A percentile compares a stretch with the other conserved stretches of the same genome.
Evolutionary conservation across 2,888 invertebrate genomes (phyloP).

Genomic region (Cryptophagus acutangulus): DNA sequence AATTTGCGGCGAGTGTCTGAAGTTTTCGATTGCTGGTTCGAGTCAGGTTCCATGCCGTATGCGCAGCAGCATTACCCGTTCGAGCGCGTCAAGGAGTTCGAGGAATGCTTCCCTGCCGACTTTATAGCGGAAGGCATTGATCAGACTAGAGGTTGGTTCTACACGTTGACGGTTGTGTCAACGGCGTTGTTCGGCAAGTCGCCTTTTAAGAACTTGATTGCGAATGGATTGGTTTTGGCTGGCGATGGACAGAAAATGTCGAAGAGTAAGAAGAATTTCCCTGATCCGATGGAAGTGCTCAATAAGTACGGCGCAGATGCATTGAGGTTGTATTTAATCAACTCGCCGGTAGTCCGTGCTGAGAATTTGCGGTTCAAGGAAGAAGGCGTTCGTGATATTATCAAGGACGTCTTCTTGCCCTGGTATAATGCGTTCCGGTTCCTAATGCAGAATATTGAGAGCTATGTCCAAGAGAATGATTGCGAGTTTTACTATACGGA

Average conservation of each 20-base stretch:
- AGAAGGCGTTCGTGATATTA: conserved; percentile 91
- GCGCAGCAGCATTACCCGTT: conserved; percentile 96
- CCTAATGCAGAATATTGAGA: conserved; percentile 86
- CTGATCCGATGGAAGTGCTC: conserved; percentile 89
- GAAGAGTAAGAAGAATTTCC: conserved; percentile 97
- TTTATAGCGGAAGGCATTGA: conserved; percentile 99
- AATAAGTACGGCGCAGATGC: conserved; percentile 96
- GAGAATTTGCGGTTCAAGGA: conserved; percentile 96
- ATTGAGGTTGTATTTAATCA: conserved; percentile 89
- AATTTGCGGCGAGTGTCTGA: conserved; percentile 81
- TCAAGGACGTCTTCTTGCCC: conserved; percentile 96
- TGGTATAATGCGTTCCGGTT: conserved; percentile 95
- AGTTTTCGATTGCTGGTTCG: conserved; percentile 99
- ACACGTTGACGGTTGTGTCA: conserved; percentile 94
- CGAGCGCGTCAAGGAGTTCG: conserved; percentile 82
- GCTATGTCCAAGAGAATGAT: conserved; percentile 62
- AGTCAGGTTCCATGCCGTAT: conserved; percentile 99
- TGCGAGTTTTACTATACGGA: conserved; percentile 44
- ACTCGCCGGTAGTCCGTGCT: conserved; percentile 96
- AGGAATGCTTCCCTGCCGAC: conserved; percentile 92
- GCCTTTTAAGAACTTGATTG: conserved; percentile 96
- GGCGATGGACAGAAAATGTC: conserved; percentile 99
- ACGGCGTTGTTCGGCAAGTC: conserved; percentile 94
- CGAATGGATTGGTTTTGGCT: conserved; percentile 93
- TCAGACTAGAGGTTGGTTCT: conserved; percentile 98